These are phyloP conservation scores for Hyposoter didymator DNA, from an alignment of 2,888 invertebrate species.

Conservation along the genomic window DNA sequence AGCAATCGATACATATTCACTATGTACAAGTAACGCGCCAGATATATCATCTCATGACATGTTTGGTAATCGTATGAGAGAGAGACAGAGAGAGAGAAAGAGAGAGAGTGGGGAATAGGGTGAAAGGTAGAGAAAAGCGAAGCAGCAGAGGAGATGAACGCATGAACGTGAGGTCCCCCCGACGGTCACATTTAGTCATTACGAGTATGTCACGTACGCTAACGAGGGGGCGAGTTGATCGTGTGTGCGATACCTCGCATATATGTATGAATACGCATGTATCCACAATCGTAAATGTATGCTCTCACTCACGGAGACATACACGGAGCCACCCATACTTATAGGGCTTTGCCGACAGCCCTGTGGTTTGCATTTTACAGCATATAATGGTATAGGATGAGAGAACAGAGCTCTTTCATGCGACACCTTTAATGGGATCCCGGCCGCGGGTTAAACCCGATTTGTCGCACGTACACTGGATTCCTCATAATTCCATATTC, in stretches of 20 bases:
- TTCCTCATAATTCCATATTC: slow-evolving; percentile 10
- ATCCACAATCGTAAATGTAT: neutral
- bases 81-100: slow-evolving; percentile 67
- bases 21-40: neutral
- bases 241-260: slow-evolving; percentile 45
- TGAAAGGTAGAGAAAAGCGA: slow-evolving; percentile 65
- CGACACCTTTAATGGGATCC: slow-evolving; percentile 57
- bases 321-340: neutral
- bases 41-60: slow-evolving; percentile 33
- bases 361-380: slow-evolving; percentile 65
- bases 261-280: neutral
- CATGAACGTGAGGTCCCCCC: slow-evolving; percentile 9
- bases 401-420: slow-evolving; percentile 38
- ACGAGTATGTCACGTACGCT: slow-evolving; percentile 65
- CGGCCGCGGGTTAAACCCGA: slow-evolving; percentile 46
- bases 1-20: neutral
- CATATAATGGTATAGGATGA: slow-evolving; percentile 45
- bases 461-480: slow-evolving; percentile 43
- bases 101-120: slow-evolving; percentile 28
- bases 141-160: slow-evolving; percentile 60
- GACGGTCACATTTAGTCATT: slow-evolving; percentile 56
- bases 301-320: neutral
- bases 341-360: slow-evolving; percentile 45
- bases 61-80: slow-evolving; percentile 33
- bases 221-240: slow-evolving; percentile 61